Evolutionary conservation across 2,113 vertebrate genomes (phyloP), one percentile per base, ranked within the genome.

Genomic region (Chauna torquata): DNA sequence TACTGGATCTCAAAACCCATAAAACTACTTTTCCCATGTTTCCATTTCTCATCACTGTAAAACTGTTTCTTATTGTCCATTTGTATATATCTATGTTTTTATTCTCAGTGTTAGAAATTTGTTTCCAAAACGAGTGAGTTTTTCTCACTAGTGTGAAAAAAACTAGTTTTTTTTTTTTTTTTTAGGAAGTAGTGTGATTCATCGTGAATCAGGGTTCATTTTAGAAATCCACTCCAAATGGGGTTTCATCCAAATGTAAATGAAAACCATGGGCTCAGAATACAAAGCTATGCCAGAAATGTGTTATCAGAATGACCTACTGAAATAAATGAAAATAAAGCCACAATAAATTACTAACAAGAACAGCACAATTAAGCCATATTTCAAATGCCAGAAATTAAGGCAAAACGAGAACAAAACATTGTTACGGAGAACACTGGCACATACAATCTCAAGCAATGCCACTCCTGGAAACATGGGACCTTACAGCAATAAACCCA

Each of bases 141-240:
- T n/a, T n/a, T n/a, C n/a, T n/a, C n/a, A n/a, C n/a, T n/a, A n/a
- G n/a, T n/a, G n/a, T n/a, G n/a, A n/a, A n/a, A n/a, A n/a, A n/a
- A n/a, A n/a, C n/a, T n/a, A n/a, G n/a, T n/a, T 61, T 47, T 49
- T 49, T 49, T 49, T 49, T 49, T 52, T 45, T 72, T 70, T 18
- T 69, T 82, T 88, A 57, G 64, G 47, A 69, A 69, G 58, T 45
- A 87, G 24, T 1, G 8, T 58, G 85, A 92, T 77, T 88, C 78
- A 82, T 58, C 70, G 58, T 54, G 54, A 87, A 82, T 62, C 52
- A 69, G 42, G 23, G 52, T 65, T 82, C 17, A 66, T 70, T 86
- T 82, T 38, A 94, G 78, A 95, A 95, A 78, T 81, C 70, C 24
- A 62, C 76, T 92, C 66, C 62, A 80, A 93, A 69, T 7, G n/a